Base-by-base conservation (phyloP, 2,113 vertebrate genomes). In the Nettapus auritus region DNA sequence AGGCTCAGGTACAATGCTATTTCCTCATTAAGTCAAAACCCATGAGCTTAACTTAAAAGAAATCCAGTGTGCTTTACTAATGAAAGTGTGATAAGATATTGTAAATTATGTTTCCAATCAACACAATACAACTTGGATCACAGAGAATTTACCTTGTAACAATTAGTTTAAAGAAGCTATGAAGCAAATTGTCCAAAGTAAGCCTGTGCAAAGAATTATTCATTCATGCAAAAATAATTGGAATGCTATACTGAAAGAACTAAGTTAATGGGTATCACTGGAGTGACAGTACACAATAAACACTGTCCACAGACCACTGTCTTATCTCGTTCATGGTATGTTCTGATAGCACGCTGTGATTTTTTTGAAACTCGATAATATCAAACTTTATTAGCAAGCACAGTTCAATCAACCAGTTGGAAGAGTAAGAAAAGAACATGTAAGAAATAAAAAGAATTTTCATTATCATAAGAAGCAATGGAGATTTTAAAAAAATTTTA, bases 51-150 rank as follows among this genome's bases (percentile, higher is more conserved):
- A 85, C 78, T 92, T 93, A 70, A 79, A 60, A 87, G 75, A 85
- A 76, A 95, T 23, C 23, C 75, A 79, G 52, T 34, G 23, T 70
- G 76, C 36, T 95, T 95, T 86, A 63, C 68, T 80, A 94, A 96
- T 74, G 62, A 40, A 89, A 76, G 59, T 26, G 23, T 50, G 59
- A 19, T 70, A 93, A 78, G 52, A 67, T 52, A 71, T 81, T 52
- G 60, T 70, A 86, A 81, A 93, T 73, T 82, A 69, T 53, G 55
- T 69, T 82, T 75, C 57, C 6, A 76, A 79, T 79, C 57, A 93
- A 70, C 38, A 85, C 36, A 79, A 85, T 31, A 34, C 53, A 82
- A 75, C 38, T 68, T 56, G 59, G 31, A 73, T 93, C 66, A 56
- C 26, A 75, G n/a, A 77, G 23, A 91, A 48, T 55, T 90, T 62